phyloP scores from a whole-genome alignment of 2,797 vertebrate genomes.

The Geotrypetes seraphini region DNA sequence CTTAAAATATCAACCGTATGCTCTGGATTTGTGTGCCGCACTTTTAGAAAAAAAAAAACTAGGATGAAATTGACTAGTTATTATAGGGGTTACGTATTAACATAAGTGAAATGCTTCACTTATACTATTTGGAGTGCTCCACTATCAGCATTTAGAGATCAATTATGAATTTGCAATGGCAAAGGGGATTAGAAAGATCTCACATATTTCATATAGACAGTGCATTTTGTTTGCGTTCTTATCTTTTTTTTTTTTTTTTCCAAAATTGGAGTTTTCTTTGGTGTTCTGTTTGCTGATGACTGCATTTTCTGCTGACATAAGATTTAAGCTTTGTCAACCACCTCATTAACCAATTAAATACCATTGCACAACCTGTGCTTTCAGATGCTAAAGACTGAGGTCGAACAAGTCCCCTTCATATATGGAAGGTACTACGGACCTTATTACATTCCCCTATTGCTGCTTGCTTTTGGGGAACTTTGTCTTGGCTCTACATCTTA shows the following conservation, averaged over 20 bases:
- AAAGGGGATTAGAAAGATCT: constrained; percentile 10
- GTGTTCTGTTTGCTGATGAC: constrained; percentile 1
- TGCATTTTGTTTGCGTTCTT: not conserved
- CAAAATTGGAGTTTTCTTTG: too few relatives aligned
- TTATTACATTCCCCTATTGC: not conserved
- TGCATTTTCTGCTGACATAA: constrained; percentile 9
- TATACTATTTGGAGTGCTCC: constrained; percentile 5
- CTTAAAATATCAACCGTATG: constrained; percentile 31
- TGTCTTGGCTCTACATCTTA: too few relatives aligned
- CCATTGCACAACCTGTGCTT: too few relatives aligned
- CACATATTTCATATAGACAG: not conserved
- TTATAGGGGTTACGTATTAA: constrained; percentile 15
- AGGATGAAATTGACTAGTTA: too few relatives aligned
- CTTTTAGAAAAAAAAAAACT: constrained; percentile 53
- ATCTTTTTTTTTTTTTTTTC: too few relatives aligned
- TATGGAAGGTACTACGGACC: too few relatives aligned
- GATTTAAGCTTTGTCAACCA: constrained; percentile 2
- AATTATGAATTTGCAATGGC: too few relatives aligned
- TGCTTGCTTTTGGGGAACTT: too few relatives aligned
- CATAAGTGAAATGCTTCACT: constrained; percentile 25
- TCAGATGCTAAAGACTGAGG: too few relatives aligned
- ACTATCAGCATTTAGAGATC: not conserved
- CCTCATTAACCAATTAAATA: too few relatives aligned
- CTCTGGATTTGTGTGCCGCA: constrained; percentile 53
- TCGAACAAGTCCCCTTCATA: too few relatives aligned